Percentiles rank a stretch among this genome's conserved stretches.
phyloP scores from a whole-genome alignment of 2,797 vertebrate species.

The Rallus crepitans region DNA sequence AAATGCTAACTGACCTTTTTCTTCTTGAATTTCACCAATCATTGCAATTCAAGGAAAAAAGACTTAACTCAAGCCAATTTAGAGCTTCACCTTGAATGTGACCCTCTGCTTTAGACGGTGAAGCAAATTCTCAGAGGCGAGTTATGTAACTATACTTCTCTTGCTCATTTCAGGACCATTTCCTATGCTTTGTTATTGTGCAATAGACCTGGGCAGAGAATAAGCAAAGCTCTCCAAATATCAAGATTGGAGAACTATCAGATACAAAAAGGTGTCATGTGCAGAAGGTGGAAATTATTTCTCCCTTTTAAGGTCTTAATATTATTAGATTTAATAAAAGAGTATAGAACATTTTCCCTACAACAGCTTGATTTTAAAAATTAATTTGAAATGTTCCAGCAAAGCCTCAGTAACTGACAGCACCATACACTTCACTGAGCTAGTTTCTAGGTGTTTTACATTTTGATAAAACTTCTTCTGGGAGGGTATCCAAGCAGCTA shows the following conservation, averaged over 20 bases:
- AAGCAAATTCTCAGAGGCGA: background rate
- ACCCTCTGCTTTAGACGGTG: background rate
- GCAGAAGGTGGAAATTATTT: background rate
- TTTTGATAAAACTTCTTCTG: background rate
- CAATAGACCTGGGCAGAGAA: background rate
- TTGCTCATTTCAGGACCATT: background rate
- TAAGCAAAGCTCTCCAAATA: background rate
- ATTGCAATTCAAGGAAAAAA: background rate
- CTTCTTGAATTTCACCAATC: background rate
- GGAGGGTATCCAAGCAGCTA: background rate
- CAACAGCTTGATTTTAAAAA: background rate
- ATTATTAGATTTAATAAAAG: background rate
- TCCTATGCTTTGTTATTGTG: background rate
- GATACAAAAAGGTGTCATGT: background rate
- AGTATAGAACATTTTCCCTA: background rate
- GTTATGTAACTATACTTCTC: background rate
- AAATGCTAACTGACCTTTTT: background rate
- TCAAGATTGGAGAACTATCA: background rate
- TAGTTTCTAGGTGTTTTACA: background rate
- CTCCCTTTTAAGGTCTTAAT: background rate
- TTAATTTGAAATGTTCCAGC: background rate
- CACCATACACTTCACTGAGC: background rate
- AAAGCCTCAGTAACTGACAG: background rate
- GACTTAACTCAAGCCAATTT: background rate
- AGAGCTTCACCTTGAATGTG: background rate